phyloP scores from a whole-genome alignment of 2,888 invertebrate genomes.

The Druceiella hillmani region DNA sequence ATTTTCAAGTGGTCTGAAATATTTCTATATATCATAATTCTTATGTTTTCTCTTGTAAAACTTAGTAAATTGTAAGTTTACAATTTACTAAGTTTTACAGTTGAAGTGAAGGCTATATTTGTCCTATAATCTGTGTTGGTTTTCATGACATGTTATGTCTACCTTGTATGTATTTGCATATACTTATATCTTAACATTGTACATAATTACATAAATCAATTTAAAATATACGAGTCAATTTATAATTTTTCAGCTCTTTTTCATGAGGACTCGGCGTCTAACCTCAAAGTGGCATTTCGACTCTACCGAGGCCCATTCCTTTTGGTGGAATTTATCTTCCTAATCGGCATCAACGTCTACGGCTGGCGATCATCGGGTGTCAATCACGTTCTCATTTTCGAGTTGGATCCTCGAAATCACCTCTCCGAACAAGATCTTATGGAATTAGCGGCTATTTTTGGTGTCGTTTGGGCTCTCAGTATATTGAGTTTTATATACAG shows the following conservation, averaged over 20 bases:
- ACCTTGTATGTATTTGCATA: no score
- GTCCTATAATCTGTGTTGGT: no score
- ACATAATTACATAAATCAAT: no score
- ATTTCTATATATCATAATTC: no score
- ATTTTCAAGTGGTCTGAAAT: no score
- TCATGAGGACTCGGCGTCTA: conserved; percentile 63
- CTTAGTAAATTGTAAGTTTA: no score
- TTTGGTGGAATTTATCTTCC: conserved; percentile 85
- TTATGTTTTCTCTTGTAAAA: no score
- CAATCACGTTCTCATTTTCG: conserved; percentile 96
- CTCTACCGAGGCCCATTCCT: conserved; percentile 93
- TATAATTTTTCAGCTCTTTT: conserved; percentile 60
- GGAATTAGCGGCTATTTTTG: conserved; percentile 89
- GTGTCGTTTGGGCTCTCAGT: conserved; percentile 91
- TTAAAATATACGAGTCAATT: no score
- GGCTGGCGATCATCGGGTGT: conserved; percentile 97
- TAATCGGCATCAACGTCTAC: conserved; percentile 94
- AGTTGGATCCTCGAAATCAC: conserved; percentile 92
- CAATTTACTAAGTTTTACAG: no score
- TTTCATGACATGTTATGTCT: no score
- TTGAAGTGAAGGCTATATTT: no score
- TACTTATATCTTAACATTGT: no score
- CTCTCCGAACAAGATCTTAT: conserved; percentile 91
- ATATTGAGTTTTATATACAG: conserved; percentile 78
- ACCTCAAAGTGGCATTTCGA: conserved; percentile 81